Base-by-base conservation (phyloP, 35 echinoderm and acorn worm species). In the Apostichopus japonicus region DNA sequence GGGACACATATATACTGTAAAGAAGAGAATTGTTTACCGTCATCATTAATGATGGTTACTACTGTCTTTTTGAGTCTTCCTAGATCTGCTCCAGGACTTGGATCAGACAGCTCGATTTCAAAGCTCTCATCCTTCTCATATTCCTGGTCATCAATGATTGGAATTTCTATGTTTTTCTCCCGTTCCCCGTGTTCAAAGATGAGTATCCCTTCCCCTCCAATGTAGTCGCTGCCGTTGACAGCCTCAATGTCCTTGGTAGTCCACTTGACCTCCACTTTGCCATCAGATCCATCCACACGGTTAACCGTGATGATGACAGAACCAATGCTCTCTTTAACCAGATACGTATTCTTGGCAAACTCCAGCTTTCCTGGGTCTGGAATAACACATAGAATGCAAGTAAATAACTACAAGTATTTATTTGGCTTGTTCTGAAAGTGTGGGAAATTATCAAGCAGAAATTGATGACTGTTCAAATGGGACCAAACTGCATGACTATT, bases 81-180 rank as follows among this genome's bases (percentile, higher is more conserved):
- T 1, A 98, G 89, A 53, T 96, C 78, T 15, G 95, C 93, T 0
- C 96, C 96, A 55, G 93, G 95, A 33, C 92, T 98, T 11, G 95
- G 95, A 13, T 98, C 95, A 25, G 72, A 94, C 59, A 98, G 95
- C 53, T 98, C 97, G 75, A 98, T 77, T 77, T 98, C 88, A 76
- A 98, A 98, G 61, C 95, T 96, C 80, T 98, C 95, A 72, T 98
- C 97, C 82, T 98, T 98, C 95, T 98, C 97, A 54, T 94, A 98
- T 79, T 98, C 97, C 81, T 96, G 95, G 65, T 98, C 97, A 52
- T 98, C 97, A 61, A 98, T 94, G 86, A 98, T 98, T 6, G 97
- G 95, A 72, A 98, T 98, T 23, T 95, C 93, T 33, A 98, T 96
- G 65, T 84, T 94, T 86, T 98, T 98, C 93, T 98, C 97, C 27